Evolutionary conservation across 2,797 vertebrate species (phyloP).

Genomic region (Nannoperca australis): DNA sequence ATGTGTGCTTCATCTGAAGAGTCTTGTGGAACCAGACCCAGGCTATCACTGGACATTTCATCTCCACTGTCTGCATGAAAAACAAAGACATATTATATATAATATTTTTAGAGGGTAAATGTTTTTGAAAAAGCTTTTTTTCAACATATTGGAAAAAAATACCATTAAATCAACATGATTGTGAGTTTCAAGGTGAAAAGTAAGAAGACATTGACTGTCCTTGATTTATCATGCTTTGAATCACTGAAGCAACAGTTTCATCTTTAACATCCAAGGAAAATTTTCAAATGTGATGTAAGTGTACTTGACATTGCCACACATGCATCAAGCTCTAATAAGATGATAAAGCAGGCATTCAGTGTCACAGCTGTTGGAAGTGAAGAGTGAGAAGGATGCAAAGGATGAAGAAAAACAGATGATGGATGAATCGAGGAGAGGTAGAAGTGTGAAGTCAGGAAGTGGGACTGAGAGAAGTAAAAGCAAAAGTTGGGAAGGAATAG

Average conservation of each 20-base stretch:
- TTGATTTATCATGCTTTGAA: conserved; percentile 41
- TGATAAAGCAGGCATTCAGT: conserved; percentile 38
- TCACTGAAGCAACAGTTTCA: conserved; percentile 33
- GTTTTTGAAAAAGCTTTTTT: background rate
- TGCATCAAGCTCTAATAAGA: conserved; percentile 39
- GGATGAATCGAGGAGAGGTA: conserved; percentile 33
- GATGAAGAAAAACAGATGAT: conserved; percentile 40
- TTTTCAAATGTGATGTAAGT: conserved; percentile 19
- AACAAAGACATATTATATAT: conserved; percentile 19
- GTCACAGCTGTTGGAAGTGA: conserved; percentile 27
- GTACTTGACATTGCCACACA: conserved; percentile 38
- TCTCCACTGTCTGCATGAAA: conserved; percentile 69
- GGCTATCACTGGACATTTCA: conserved; percentile 73
- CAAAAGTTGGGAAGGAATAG: conserved; percentile 11
- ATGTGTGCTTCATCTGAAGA: conserved; percentile 67
- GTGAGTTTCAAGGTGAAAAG: conserved; percentile 25
- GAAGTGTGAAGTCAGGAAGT: conserved; percentile 21
- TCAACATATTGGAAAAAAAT: background rate
- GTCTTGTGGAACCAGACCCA: conserved; percentile 55
- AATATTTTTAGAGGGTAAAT: background rate
- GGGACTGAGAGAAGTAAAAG: conserved; percentile 23
- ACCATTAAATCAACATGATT: background rate
- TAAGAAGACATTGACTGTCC: conserved; percentile 5
- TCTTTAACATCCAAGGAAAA: conserved; percentile 39
- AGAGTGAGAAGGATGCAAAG: conserved; percentile 28